Conservation (phyloP, 2,113 vertebrate genomes). For the Plotosus lineatus region DNA sequence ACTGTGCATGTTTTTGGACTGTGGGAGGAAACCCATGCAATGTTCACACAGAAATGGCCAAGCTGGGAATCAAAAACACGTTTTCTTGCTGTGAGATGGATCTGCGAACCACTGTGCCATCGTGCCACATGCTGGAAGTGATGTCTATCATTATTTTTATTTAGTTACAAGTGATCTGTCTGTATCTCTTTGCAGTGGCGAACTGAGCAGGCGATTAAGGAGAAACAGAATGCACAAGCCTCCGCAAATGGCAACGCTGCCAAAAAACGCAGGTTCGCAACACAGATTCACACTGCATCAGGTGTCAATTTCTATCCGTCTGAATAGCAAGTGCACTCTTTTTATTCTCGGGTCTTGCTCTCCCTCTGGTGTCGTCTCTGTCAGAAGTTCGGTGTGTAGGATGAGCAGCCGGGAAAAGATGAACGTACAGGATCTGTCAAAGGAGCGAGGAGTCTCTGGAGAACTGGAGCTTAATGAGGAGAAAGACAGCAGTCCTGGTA, state of each 20-base stretch:
- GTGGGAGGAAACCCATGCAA: too few species aligned
- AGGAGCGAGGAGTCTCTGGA: constrained; percentile 80
- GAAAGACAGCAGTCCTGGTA: constrained; percentile 69
- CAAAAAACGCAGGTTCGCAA: constrained; percentile 68
- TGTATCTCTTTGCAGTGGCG: constrained; percentile 64
- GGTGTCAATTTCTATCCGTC: neutral
- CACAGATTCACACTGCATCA: neutral
- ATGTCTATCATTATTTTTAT: neutral
- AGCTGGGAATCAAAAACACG: too few species aligned
- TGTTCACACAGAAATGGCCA: too few species aligned
- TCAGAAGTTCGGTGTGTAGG: constrained; percentile 84
- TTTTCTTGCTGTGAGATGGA: too few species aligned
- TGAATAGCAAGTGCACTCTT: neutral
- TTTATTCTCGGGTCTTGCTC: neutral
- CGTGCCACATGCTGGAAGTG: neutral
- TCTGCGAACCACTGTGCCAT: too few species aligned
- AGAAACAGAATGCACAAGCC: constrained; percentile 65
- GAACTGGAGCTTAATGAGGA: constrained; percentile 75
- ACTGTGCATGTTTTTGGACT: too few species aligned
- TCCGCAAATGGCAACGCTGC: constrained; percentile 55
- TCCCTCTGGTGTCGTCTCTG: neutral
- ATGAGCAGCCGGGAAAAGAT: constrained; percentile 91
- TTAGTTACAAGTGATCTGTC: neutral
- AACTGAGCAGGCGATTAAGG: constrained; percentile 66
- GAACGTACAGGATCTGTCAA: constrained; percentile 86